Conservation (phyloP, 2,888 invertebrate genomes). For the Sarcophaga carnaria region DNA sequence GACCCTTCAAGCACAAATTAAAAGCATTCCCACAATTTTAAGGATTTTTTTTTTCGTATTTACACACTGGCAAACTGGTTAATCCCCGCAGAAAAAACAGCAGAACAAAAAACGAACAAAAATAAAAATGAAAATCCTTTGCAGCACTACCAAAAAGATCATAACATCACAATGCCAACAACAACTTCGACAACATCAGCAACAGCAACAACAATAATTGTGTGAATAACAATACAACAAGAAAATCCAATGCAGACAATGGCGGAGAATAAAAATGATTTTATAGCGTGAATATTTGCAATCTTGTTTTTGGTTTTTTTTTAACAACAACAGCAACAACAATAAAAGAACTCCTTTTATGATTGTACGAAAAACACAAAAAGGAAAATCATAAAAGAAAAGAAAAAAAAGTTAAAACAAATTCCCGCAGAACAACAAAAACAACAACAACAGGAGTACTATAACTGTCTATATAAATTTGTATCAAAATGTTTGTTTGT, state of each 20-base stretch:
- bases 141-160: conserved; percentile 43
- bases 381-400: background rate
- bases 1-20: background rate
- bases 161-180: conserved; percentile 16
- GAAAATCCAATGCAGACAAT: conserved; percentile 36
- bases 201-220: conserved; percentile 16
- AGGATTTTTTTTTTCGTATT: background rate
- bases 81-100: conserved; percentile 26
- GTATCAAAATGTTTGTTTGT: background rate
- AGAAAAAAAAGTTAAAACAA: background rate
- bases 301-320: background rate
- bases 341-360: conserved; percentile 27
- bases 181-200: conserved; percentile 19
- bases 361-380: conserved; percentile 17
- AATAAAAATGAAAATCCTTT: conserved; percentile 14
- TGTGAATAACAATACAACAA: conserved; percentile 22
- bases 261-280: conserved; percentile 40
- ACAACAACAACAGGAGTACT: background rate
- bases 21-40: conserved; percentile 8
- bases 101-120: too few species aligned
- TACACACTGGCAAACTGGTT: conserved; percentile 34
- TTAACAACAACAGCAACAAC: too few species aligned
- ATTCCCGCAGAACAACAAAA: background rate
- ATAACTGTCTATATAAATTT: background rate
- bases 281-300: conserved; percentile 46